These are phyloP conservation scores for Theretra japonica DNA, from an alignment of 2,888 invertebrate species.

Conservation along the genomic window DNA sequence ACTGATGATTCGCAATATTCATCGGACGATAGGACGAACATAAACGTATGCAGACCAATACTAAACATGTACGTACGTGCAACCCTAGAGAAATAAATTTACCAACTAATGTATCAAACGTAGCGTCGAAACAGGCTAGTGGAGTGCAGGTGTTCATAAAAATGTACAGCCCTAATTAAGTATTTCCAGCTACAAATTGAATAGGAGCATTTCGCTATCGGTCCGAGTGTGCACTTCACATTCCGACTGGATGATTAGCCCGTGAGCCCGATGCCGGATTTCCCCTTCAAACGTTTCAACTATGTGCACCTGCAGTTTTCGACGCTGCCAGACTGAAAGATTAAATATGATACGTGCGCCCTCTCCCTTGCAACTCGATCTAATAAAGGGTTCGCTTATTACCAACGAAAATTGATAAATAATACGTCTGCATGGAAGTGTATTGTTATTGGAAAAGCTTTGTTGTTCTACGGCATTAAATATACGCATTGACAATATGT, in stretches of 20 bases:
- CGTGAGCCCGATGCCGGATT: conserved; percentile 32
- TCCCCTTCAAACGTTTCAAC: conserved; percentile 41
- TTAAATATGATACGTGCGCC: conserved; percentile 32
- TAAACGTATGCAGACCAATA: neutral
- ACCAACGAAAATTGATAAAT: neutral
- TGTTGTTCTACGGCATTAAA: neutral
- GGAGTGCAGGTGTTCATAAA: conserved; percentile 31
- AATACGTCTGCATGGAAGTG: neutral
- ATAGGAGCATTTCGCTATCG: conserved; percentile 40
- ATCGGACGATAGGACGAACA: neutral
- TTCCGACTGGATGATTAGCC: conserved; percentile 66
- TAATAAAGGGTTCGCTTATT: conserved; percentile 4
- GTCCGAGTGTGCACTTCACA: conserved; percentile 51
- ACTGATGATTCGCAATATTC: neutral
- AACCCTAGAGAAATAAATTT: neutral
- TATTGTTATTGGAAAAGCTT: conserved; percentile 1
- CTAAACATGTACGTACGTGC: neutral
- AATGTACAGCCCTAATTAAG: conserved; percentile 35
- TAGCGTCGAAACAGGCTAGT: conserved; percentile 15
- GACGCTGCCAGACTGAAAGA: conserved; percentile 43
- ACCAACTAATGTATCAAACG: neutral
- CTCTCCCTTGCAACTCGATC: conserved; percentile 10
- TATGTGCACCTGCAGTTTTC: conserved; percentile 56
- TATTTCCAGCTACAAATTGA: conserved; percentile 41
- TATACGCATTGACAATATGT: neutral